These are phyloP conservation scores for Catocala nupta DNA, from an alignment of 2,888 invertebrate genomes.

Conservation along the genomic window DNA sequence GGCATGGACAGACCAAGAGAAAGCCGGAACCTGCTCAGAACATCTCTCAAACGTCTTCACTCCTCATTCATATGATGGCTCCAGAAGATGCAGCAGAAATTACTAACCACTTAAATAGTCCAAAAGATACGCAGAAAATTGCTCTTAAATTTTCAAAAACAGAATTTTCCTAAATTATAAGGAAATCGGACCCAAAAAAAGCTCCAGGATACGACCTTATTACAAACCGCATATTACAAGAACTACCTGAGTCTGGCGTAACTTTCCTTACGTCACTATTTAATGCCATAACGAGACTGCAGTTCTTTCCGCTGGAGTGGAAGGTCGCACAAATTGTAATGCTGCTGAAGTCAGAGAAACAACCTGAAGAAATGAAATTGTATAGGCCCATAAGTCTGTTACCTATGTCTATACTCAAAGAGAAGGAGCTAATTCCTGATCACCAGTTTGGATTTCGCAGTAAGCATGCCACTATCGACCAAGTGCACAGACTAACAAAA, in stretches of 20 bases:
- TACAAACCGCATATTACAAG: slow-evolving; percentile 10
- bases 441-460: too few relatives aligned
- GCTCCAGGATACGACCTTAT: not conserved
- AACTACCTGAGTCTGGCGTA: slow-evolving; percentile 19
- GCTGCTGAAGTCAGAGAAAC: slow-evolving; percentile 18
- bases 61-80: too few relatives aligned
- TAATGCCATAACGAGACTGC: slow-evolving; percentile 4
- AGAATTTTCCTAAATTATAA: too few relatives aligned
- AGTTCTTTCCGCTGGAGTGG: slow-evolving; percentile 3
- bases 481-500: not conserved
- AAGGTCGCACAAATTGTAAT: slow-evolving; percentile 12
- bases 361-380: slow-evolving; percentile 26
- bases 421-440: too few relatives aligned
- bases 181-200: not conserved
- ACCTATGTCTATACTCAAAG: too few relatives aligned
- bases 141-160: too few relatives aligned
- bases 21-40: not conserved
- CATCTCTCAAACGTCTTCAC: too few relatives aligned
- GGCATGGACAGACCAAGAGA: not conserved
- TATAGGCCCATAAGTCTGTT: too few relatives aligned
- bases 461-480: not conserved
- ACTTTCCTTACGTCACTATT: slow-evolving; percentile 13
- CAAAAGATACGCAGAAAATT: too few relatives aligned
- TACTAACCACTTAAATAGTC: not conserved
- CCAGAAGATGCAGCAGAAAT: not conserved